A percentile compares a stretch with the other conserved stretches of the same genome.
Conservation (phyloP, 2,113 vertebrate genomes). For the Gnathonemus echidnorhynchus region DNA sequence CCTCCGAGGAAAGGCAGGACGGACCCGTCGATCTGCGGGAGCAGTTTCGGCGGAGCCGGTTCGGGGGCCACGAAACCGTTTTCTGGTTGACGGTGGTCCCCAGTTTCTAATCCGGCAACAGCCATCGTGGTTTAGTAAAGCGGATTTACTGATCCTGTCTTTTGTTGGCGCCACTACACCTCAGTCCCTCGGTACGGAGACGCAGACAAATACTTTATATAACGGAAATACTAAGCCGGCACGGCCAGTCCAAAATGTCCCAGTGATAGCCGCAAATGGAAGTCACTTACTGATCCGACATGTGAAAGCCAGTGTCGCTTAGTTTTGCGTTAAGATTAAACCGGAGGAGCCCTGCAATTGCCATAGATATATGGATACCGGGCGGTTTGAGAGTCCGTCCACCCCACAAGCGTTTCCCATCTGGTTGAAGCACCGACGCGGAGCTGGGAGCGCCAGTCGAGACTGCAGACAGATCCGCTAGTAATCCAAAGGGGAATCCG, state of each 20-base stretch:
- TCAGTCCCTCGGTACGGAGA: slow-evolving; percentile 27
- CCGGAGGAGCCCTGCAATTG: slow-evolving; percentile 16
- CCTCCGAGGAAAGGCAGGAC: slow-evolving; percentile 87
- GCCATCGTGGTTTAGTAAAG: slow-evolving; percentile 55
- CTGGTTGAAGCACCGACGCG: neutral
- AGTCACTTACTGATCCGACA: neutral
- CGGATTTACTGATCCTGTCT: slow-evolving; percentile 33
- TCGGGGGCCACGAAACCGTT: slow-evolving; percentile 61
- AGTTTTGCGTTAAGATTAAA: neutral
- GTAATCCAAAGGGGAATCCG: neutral
- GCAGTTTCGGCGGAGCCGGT: slow-evolving; percentile 53
- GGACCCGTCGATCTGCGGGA: slow-evolving; percentile 83
- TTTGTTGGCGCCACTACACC: slow-evolving; percentile 31
- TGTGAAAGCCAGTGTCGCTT: neutral
- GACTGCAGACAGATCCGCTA: neutral
- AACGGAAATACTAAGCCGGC: neutral
- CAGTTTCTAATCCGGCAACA: slow-evolving; percentile 50
- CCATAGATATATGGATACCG: slow-evolving; percentile 31
- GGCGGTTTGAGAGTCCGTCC: slow-evolving; percentile 32
- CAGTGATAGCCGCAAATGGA: neutral
- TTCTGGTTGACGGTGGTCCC: slow-evolving; percentile 54
- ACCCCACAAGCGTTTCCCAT: slow-evolving; percentile 43
- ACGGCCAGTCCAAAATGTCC: neutral
- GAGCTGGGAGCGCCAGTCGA: neutral
- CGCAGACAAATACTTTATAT: neutral